Evolutionary conservation across 2,888 invertebrate genomes (phyloP).

Genomic region (Busseola fusca): DNA sequence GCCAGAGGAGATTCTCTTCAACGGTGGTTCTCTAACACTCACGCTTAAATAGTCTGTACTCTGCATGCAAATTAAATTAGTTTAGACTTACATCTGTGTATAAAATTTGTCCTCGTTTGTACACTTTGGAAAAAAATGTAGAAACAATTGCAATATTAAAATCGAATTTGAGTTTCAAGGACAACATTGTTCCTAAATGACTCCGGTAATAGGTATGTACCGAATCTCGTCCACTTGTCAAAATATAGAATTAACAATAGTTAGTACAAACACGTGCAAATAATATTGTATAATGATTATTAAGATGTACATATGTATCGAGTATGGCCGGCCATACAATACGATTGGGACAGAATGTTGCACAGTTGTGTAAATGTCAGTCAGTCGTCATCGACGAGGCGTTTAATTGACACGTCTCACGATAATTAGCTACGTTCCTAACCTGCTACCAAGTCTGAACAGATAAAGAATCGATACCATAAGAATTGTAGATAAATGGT

Average conservation of each 20-base stretch:
- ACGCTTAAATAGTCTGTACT: neutral
- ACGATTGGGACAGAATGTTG: constrained; percentile 21
- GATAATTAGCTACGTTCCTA: constrained; percentile 33
- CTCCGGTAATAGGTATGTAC: neutral
- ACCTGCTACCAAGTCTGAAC: neutral
- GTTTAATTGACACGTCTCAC: constrained; percentile 46
- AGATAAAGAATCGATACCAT: neutral
- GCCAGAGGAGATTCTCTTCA: neutral
- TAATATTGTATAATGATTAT: constrained; percentile 7
- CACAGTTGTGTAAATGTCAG: constrained; percentile 77
- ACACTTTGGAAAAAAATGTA: neutral
- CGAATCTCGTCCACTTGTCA: constrained; percentile 40
- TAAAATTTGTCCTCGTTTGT: neutral
- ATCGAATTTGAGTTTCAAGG: constrained; percentile 21
- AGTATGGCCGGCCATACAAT: constrained; percentile 19
- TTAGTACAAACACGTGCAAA: constrained; percentile 12
- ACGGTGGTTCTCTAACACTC: neutral
- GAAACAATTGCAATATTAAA: neutral
- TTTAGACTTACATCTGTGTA: neutral
- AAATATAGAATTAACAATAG: constrained; percentile 35
- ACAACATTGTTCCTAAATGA: constrained; percentile 12
- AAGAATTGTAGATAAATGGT: too few species aligned
- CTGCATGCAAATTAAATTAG: neutral
- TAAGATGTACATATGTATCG: constrained; percentile 2
- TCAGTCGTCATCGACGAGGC: constrained; percentile 63